These are phyloP conservation scores for Diabrotica balteata DNA, from an alignment of 2,888 invertebrate genomes.

Conservation along the genomic window DNA sequence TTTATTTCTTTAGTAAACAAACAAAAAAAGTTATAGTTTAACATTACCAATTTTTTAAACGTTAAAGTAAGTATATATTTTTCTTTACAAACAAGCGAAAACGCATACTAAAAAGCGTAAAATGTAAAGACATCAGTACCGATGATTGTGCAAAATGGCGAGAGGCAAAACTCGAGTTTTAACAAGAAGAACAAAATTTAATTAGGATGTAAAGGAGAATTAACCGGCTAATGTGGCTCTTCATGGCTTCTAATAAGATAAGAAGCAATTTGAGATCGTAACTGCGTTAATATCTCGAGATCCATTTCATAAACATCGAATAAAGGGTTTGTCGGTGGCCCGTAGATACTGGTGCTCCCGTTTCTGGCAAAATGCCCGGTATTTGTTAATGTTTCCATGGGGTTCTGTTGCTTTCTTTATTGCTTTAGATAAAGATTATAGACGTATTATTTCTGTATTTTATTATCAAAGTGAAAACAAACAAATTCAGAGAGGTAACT, in stretches of 20 bases:
- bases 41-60: not conserved
- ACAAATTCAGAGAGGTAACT: no score
- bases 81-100: not conserved
- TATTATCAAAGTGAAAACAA: no score
- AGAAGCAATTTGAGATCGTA: slow-evolving; percentile 61
- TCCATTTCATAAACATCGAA: slow-evolving; percentile 61
- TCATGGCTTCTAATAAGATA: slow-evolving; percentile 60
- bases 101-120: not conserved
- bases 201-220: slow-evolving; percentile 58
- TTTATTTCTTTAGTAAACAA: not conserved
- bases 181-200: slow-evolving; percentile 51
- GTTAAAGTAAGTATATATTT: not conserved
- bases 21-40: not conserved
- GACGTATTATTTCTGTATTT: no score
- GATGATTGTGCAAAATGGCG: slow-evolving; percentile 43
- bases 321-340: slow-evolving; percentile 51
- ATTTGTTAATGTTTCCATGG: not conserved
- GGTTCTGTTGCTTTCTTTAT: no score
- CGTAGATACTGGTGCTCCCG: not conserved
- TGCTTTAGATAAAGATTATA: no score
- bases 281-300: slow-evolving; percentile 59
- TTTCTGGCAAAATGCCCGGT: not conserved
- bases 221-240: slow-evolving; percentile 59
- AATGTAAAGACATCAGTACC: slow-evolving; percentile 28
- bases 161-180: slow-evolving; percentile 46